Percentiles rank a stretch among this genome's conserved stretches.
These are phyloP conservation scores for Lydus trimaculatus DNA, from an alignment of 2,888 invertebrate genomes.

Conservation along the genomic window DNA sequence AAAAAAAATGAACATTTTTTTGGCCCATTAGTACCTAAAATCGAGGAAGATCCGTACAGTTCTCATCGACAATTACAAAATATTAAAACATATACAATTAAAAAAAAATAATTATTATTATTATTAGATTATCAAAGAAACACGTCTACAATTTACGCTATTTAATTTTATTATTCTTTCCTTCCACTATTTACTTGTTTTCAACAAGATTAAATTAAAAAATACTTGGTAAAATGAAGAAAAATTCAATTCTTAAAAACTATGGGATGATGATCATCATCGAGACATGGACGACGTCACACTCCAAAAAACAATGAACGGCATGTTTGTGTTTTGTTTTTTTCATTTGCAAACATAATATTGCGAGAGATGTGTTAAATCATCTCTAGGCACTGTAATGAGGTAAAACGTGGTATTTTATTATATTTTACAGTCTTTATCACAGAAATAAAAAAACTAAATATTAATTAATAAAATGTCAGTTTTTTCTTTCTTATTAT, in stretches of 20 bases:
- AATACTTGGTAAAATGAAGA: slow-evolving; percentile 36
- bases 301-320: slow-evolving; percentile 23
- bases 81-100: slow-evolving; percentile 56
- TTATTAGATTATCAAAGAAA: slow-evolving; percentile 43
- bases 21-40: background rate
- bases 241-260: slow-evolving; percentile 26
- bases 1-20: background rate
- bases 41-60: background rate
- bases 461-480: slow-evolving; percentile 25
- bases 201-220: slow-evolving; percentile 19
- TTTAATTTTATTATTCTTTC: slow-evolving; percentile 28
- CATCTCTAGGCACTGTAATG: slow-evolving; percentile 61
- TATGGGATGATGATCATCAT: slow-evolving; percentile 24
- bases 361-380: slow-evolving; percentile 48
- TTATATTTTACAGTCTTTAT: slow-evolving; percentile 53
- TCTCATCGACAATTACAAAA: slow-evolving; percentile 27
- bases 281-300: slow-evolving; percentile 22
- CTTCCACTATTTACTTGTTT: background rate
- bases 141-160: slow-evolving; percentile 46
- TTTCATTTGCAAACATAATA: slow-evolving; percentile 39
- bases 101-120: slow-evolving; percentile 46
- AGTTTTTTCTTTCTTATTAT: slow-evolving; percentile 10
- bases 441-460: slow-evolving; percentile 58
- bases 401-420: slow-evolving; percentile 57
- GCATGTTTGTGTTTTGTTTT: background rate